Percentiles rank a stretch among this genome's conserved stretches.
These are phyloP conservation scores for Pogonocherus hispidulus DNA, from an alignment of 2,888 invertebrate genomes.

Conservation along the genomic window DNA sequence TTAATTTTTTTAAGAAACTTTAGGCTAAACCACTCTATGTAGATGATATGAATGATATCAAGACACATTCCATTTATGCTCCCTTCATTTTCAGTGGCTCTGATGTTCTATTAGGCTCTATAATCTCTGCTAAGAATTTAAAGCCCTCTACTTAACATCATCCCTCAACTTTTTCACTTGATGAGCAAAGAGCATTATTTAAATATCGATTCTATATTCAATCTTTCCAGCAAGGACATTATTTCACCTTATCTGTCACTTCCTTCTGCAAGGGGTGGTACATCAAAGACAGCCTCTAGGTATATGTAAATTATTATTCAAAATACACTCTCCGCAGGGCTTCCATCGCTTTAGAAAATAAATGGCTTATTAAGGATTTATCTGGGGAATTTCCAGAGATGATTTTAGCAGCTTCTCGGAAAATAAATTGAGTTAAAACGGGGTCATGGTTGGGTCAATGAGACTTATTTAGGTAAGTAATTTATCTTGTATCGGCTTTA, in stretches of 20 bases:
- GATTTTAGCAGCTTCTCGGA: conserved; percentile 13
- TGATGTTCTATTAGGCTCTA: too few relatives aligned
- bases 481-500: too few relatives aligned
- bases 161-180: neutral
- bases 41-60: too few relatives aligned
- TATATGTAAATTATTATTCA: conserved; percentile 32
- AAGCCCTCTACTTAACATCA: neutral
- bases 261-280: conserved; percentile 11
- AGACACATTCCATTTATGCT: too few relatives aligned
- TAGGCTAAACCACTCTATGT: too few relatives aligned
- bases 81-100: too few relatives aligned
- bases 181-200: conserved; percentile 23
- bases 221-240: conserved; percentile 22
- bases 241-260: conserved; percentile 28
- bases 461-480: too few relatives aligned
- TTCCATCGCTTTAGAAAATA: conserved; percentile 13
- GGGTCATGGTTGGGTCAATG: neutral
- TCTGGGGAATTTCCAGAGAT: conserved; percentile 9
- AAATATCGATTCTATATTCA: conserved; percentile 29
- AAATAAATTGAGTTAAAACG: conserved; percentile 9
- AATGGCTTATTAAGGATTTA: conserved; percentile 24
- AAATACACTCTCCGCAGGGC: conserved; percentile 13
- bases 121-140: too few relatives aligned
- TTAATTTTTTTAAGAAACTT: too few relatives aligned
- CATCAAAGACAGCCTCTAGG: conserved; percentile 12